Evolutionary conservation across 37 sponge, comb jelly and placozoan genomes (phyloP).

Genomic region (Beroe forskalii): DNA sequence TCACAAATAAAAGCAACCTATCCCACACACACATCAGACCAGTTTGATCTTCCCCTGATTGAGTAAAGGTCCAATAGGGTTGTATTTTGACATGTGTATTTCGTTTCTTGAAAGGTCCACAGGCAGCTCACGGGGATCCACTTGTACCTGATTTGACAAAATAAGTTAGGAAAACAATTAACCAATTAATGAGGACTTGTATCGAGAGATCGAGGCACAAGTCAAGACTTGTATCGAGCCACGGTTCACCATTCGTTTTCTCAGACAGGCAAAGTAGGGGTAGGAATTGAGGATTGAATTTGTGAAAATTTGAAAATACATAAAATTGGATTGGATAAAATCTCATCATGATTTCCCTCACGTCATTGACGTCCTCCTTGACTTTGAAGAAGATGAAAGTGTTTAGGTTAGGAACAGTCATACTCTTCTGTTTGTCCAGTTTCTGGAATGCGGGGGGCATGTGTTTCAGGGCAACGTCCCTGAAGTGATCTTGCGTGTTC

Average conservation of each 20-base stretch:
- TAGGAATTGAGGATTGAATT: no score
- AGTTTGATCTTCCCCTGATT: conserved; percentile 21
- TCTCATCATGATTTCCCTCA: background rate
- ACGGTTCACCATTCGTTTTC: no score
- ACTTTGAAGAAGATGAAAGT: conserved; percentile 62
- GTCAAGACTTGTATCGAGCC: no score
- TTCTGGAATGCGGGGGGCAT: conserved; percentile 50
- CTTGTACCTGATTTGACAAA: background rate
- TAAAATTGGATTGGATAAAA: background rate
- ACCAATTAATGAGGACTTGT: no score
- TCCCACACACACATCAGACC: no score
- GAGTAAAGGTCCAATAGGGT: conserved; percentile 19
- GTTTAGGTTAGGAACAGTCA: conserved; percentile 43
- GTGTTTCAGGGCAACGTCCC: conserved; percentile 21
- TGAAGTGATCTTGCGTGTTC: conserved; percentile 10
- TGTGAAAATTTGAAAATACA: background rate
- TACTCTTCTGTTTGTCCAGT: conserved; percentile 10
- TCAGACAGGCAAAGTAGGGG: no score
- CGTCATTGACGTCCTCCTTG: conserved; percentile 53
- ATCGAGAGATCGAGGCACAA: no score
- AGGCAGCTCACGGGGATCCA: conserved; percentile 45
- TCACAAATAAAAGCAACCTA: no score
- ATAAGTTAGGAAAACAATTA: background rate
- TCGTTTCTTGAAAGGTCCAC: conserved; percentile 27
- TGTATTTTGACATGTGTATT: conserved; percentile 54